Base-by-base conservation (phyloP, 2,113 vertebrate genomes). In the Chlamydotis undulata region DNA sequence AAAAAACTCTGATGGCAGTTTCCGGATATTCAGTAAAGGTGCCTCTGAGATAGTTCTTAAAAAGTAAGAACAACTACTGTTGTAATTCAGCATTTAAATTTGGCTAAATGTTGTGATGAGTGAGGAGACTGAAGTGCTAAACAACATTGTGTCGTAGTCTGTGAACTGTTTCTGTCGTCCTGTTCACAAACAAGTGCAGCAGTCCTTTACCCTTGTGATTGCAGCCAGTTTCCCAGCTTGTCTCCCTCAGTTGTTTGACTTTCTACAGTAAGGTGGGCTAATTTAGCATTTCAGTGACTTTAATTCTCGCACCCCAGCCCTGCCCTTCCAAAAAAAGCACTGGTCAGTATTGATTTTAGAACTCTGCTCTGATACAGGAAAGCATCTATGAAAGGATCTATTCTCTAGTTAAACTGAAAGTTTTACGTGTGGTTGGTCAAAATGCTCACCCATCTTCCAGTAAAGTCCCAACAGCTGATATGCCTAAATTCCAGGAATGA, bases 1-100 rank as follows among this genome's bases (percentile, higher is more conserved):
- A 96, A 99, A 99, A 98, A 99, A 99, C 92, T 98, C 99, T 81
- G 99, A 99, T 94, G 99, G 99, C 98, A 99, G 99, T 98, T 99
- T 97, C 95, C 99, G 99, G 82, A 99, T 99, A 99, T 99, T 99
- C 98, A 99, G 99, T 98, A 99, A 99, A 98, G 99, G 99, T 97
- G 99, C 99, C 94, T 99, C 99, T 8, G 99, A 99, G 98, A 99
- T 99, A 95, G 98, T 99, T 95, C 98, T 99, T 77, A 99, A 99
- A 98, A 99, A 99, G 99, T 99, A 98, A 98, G 99, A 94, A 56
- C 56, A 61, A 90, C 84, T 78, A 50, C 13, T 94, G 7, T 45
- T 77, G 24, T 86, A 67, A 56, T 83, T 85, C 19, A 71, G 11
- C 39, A 28, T 16, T 92, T 86, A 21, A 53, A 18, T 69, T 77